A percentile compares a stretch with the other conserved stretches of the same genome.
phyloP scores from a whole-genome alignment of 2,113 vertebrate species.

The Odocoileus hemionus region DNA sequence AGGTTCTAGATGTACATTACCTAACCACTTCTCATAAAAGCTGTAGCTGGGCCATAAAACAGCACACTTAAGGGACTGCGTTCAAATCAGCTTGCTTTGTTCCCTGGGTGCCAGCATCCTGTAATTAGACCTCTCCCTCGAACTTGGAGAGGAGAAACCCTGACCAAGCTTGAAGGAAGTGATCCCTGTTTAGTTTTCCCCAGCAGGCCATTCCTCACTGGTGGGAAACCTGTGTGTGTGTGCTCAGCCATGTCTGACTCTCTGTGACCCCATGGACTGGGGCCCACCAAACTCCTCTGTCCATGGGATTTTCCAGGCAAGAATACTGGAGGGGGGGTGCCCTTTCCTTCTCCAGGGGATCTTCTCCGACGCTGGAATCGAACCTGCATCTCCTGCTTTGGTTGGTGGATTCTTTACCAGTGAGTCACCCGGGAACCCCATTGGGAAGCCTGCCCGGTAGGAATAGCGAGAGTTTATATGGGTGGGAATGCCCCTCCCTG shows the following conservation, averaged over 20 bases:
- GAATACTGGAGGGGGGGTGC: background rate
- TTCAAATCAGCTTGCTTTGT: background rate
- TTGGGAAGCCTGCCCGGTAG: background rate
- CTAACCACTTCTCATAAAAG: background rate
- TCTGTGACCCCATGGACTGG: background rate
- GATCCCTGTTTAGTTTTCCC: background rate
- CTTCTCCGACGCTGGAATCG: background rate
- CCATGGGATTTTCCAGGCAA: background rate
- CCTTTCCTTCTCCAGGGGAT: background rate
- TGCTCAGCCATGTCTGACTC: background rate
- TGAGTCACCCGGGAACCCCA: background rate
- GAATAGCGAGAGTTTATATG: background rate
- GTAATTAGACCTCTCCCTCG: background rate
- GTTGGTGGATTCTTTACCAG: background rate
- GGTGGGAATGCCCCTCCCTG: too few relatives aligned
- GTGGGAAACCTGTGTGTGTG: background rate
- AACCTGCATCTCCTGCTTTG: background rate
- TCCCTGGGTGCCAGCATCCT: background rate
- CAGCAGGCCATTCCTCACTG: background rate
- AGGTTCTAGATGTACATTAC: background rate
- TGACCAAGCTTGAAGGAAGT: background rate
- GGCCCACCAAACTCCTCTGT: background rate
- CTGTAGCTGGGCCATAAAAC: background rate
- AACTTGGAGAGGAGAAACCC: background rate
- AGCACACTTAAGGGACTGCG: background rate